Base-by-base conservation (phyloP, 2,888 invertebrate genomes). In the Calliopum simillimum region DNA sequence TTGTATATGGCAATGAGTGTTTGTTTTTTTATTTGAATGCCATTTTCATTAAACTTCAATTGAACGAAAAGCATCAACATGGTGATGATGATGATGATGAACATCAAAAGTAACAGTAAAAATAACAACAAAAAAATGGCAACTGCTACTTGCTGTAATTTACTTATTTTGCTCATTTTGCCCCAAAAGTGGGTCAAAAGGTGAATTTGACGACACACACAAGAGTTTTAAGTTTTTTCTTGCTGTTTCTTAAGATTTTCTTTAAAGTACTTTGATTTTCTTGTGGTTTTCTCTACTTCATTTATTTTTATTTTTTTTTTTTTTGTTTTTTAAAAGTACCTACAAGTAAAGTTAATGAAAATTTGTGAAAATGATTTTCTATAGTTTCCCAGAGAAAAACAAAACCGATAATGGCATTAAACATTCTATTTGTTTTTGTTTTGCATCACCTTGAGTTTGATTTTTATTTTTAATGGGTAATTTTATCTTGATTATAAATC, bases 161-260 rank as follows among this genome's bases (percentile, higher is more conserved):
- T 56, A 23, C 33, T 56, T 25, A 56, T 56, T 56, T 51, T 51
- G n/a, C 21, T n/a, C 16, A 51, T 51, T 51, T 51, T 56, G 0
- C 19, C 23, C 23, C 8, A 19, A 56, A n/a, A 56, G 23, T 56
- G 23, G 55, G 55, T 56, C 55, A 56, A 56, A 56, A 56, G 55
- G 55, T 56, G 55, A 56, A 23, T 56, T 56, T 56, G 55, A 56
- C n/a, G n/a, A n/a, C n/a, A n/a, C n/a, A n/a, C 55, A 56, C 2
- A 56, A 5, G 23, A 8, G 8, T 21, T 23, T 23, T 23, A 12
- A 56, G n/a, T 23, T 11, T 21, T 8, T 56, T 19, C 13, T 56
- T 56, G 14, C 11, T 25, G 21, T 11, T 56, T 56, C 21, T 25
- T 21, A 12, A 1, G 21, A 21, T 14, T 19, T 14, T 19, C 33